phyloP scores from a whole-genome alignment of 92 coral and sea anemone species.

The Porites cylindrica region DNA sequence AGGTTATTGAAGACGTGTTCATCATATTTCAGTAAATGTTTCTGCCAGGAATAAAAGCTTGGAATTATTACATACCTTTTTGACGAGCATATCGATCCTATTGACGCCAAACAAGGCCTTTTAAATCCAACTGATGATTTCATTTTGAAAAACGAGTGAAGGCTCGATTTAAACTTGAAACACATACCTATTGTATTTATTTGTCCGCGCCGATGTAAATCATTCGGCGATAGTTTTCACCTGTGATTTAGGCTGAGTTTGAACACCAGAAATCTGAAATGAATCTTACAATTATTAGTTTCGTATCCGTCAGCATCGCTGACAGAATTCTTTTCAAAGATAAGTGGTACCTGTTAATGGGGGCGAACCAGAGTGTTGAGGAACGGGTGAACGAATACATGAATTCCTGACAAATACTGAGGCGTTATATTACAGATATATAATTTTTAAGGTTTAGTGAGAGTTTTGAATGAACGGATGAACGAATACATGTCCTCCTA shows the following conservation, averaged over 20 bases:
- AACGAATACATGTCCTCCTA: too few species aligned
- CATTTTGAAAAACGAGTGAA: neutral
- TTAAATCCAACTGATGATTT: neutral
- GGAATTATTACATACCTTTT: neutral
- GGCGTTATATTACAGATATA: neutral
- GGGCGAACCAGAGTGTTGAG: constrained; percentile 11
- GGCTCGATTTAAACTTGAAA: too few species aligned
- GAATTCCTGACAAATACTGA: neutral
- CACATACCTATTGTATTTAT: neutral
- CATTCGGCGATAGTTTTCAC: neutral
- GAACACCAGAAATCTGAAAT: neutral
- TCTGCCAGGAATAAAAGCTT: neutral
- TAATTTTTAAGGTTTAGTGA: too few species aligned
- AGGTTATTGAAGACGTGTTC: too few species aligned
- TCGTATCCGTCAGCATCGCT: neutral
- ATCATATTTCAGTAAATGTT: too few species aligned
- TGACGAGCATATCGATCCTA: neutral
- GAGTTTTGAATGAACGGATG: too few species aligned
- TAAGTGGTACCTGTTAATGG: constrained; percentile 33
- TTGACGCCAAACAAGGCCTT: neutral
- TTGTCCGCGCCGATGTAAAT: neutral
- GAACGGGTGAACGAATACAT: constrained; percentile 16
- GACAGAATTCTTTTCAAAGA: constrained; percentile 8
- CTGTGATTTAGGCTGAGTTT: neutral
- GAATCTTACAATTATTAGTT: neutral